Conservation (phyloP, 2,888 invertebrate genomes). For the Drosophila pegasa region DNA sequence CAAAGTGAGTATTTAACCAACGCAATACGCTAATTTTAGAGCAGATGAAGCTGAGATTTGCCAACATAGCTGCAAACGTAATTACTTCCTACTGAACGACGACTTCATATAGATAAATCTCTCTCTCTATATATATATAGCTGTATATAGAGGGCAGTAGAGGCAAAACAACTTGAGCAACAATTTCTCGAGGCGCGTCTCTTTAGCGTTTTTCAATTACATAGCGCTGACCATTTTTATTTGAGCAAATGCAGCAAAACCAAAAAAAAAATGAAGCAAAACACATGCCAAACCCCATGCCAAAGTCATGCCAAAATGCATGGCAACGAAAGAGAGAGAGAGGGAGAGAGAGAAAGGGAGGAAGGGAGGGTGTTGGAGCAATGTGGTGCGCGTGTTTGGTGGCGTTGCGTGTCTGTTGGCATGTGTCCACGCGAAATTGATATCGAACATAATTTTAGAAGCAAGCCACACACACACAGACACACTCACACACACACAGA, state of each 20-base stretch:
- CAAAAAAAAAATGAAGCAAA: slow-evolving; percentile 6
- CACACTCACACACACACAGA: slow-evolving; percentile 27
- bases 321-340: slow-evolving; percentile 8
- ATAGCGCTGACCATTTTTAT: slow-evolving; percentile 36
- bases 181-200: slow-evolving; percentile 3
- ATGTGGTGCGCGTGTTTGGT: slow-evolving; percentile 78
- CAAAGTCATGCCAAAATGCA: slow-evolving; percentile 17
- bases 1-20: slow-evolving; percentile 62
- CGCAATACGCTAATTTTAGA: slow-evolving; percentile 54
- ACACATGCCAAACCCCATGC: slow-evolving; percentile 22
- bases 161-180: slow-evolving; percentile 15
- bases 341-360: slow-evolving; percentile 15
- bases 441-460: slow-evolving; percentile 78
- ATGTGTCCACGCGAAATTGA: slow-evolving; percentile 81
- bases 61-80: slow-evolving; percentile 19
- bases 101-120: background rate
- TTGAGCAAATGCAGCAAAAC: slow-evolving; percentile 22
- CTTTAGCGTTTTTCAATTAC: slow-evolving; percentile 37
- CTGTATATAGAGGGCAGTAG: slow-evolving; percentile 35
- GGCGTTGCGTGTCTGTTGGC: slow-evolving; percentile 80
- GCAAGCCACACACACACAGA: slow-evolving; percentile 50
- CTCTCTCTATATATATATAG: background rate
- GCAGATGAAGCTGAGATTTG: slow-evolving; percentile 11
- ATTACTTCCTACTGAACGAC: slow-evolving; percentile 47
- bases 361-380: slow-evolving; percentile 27